These are phyloP conservation scores for Ceyx cyanopectus DNA, from an alignment of 2,113 vertebrate genomes.

Conservation along the genomic window DNA sequence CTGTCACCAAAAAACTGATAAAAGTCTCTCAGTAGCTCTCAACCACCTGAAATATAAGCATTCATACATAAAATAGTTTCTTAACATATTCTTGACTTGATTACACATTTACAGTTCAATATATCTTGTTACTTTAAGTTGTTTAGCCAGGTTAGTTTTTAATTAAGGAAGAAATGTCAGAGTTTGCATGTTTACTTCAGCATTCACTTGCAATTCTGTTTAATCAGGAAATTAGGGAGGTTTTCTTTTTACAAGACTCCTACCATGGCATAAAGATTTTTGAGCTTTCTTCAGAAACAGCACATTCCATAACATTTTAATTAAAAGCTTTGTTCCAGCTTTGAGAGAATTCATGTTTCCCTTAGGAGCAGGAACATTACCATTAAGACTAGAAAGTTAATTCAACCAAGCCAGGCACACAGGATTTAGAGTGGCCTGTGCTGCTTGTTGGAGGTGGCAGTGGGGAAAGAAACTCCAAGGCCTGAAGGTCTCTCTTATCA, in stretches of 20 bases:
- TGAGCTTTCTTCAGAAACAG: not conserved
- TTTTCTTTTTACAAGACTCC: not conserved
- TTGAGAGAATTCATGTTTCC: not conserved
- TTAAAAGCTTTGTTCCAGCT: not conserved
- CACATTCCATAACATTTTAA: not conserved
- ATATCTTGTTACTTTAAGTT: not conserved
- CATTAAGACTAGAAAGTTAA: not conserved
- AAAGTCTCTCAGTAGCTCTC: not conserved
- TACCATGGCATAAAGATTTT: not conserved
- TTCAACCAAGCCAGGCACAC: not conserved
- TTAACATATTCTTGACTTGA: not conserved
- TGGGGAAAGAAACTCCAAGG: not conserved
- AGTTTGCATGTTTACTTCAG: not conserved
- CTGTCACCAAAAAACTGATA: not conserved
- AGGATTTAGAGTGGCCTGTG: not conserved
- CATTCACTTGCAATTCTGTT: not conserved
- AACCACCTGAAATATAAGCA: not conserved
- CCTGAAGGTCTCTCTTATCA: not conserved
- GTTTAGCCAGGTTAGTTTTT: not conserved
- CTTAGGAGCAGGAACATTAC: not conserved
- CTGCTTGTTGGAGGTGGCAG: not conserved
- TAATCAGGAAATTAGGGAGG: not conserved
- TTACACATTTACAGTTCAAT: not conserved
- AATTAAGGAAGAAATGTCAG: not conserved
- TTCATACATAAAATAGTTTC: not conserved